These are phyloP conservation scores for Tenthredo mesomela DNA, from an alignment of 2,888 invertebrate species.

Conservation along the genomic window DNA sequence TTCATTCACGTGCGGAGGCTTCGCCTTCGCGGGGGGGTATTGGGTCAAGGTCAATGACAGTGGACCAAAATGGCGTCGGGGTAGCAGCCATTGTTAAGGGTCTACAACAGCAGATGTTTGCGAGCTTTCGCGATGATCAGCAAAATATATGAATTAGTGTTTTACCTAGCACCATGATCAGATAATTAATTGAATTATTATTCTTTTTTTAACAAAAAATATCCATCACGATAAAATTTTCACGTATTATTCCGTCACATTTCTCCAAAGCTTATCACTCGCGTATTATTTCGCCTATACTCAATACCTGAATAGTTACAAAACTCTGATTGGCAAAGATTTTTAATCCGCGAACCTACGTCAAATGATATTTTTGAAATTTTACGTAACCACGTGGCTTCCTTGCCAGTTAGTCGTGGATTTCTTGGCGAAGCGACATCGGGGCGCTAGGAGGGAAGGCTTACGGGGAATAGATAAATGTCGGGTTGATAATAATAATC, in stretches of 20 bases:
- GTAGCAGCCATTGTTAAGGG: slow-evolving; percentile 5
- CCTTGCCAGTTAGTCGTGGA: neutral
- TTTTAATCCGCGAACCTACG: slow-evolving; percentile 18
- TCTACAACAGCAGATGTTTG: neutral
- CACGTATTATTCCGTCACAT: neutral
- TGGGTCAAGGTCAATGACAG: slow-evolving; percentile 30
- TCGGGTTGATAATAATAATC: neutral
- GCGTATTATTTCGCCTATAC: neutral
- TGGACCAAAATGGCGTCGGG: slow-evolving; percentile 45
- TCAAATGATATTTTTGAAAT: slow-evolving; percentile 18
- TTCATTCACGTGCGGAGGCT: slow-evolving; percentile 24
- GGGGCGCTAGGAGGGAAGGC: neutral
- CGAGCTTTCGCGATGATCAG: neutral
- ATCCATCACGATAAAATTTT: neutral
- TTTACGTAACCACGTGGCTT: slow-evolving; percentile 13
- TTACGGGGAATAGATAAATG: neutral
- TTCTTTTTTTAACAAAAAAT: neutral
- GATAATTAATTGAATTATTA: neutral
- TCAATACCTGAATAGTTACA: neutral
- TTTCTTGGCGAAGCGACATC: neutral
- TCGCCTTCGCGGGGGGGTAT: slow-evolving; percentile 8
- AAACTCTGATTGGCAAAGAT: neutral
- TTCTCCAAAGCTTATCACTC: neutral
- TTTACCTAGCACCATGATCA: neutral
- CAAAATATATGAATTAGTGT: neutral